Percentiles rank a stretch among this genome's conserved stretches.
phyloP scores from a whole-genome alignment of 2,797 vertebrate species.

The Semotilus atromaculatus region DNA sequence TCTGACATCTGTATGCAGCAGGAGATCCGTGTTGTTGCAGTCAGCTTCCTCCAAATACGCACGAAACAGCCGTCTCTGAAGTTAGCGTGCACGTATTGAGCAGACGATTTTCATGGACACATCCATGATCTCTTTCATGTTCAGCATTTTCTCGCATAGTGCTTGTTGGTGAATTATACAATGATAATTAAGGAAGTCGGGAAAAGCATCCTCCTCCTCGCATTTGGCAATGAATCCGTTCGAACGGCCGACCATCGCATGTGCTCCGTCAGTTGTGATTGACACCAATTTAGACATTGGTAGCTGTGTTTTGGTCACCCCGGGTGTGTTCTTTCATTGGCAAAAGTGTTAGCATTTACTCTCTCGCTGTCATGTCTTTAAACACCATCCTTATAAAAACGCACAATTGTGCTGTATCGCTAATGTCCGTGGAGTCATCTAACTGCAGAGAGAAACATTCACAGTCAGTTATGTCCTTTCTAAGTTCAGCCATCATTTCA shows the following conservation, averaged over 20 bases:
- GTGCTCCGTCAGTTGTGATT: slow-evolving; percentile 27
- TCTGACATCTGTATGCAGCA: too few species aligned
- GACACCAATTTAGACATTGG: slow-evolving; percentile 31
- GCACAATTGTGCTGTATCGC: slow-evolving; percentile 35
- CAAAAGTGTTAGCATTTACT: slow-evolving; percentile 39
- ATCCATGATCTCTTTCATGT: too few species aligned
- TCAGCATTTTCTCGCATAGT: too few species aligned
- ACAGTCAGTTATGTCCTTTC: slow-evolving; percentile 34
- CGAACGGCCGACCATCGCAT: slow-evolving; percentile 28
- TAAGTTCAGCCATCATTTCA: slow-evolving; percentile 24
- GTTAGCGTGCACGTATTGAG: too few species aligned
- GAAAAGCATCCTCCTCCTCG: slow-evolving; percentile 9
- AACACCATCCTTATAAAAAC: slow-evolving; percentile 55
- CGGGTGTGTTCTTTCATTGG: slow-evolving; percentile 43
- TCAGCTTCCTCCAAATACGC: too few species aligned
- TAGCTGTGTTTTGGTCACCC: not conserved
- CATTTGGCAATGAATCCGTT: slow-evolving; percentile 48
- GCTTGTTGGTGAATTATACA: too few species aligned
- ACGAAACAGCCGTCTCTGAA: too few species aligned
- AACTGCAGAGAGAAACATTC: slow-evolving; percentile 51
- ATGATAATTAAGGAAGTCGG: not conserved
- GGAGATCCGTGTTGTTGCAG: too few species aligned
- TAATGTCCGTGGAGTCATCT: slow-evolving; percentile 27
- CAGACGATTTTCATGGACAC: too few species aligned
- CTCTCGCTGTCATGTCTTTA: slow-evolving; percentile 37